phyloP scores from a whole-genome alignment of 2,888 invertebrate genomes.

The Melikaiella ostensackeni region DNA sequence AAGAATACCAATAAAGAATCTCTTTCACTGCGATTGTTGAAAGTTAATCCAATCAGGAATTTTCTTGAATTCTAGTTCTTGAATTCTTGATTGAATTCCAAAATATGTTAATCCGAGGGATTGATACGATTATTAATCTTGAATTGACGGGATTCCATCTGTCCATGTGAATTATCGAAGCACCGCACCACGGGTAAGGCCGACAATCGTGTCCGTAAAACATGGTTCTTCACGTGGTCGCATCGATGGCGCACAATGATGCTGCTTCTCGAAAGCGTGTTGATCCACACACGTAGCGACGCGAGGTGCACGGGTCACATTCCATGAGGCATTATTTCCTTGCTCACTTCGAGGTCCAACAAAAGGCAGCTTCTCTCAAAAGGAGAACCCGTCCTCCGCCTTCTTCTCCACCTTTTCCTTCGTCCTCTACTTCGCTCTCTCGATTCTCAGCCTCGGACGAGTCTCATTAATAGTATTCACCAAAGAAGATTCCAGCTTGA shows the following conservation, averaged over 20 bases:
- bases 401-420: conserved; percentile 47
- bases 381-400: conserved; percentile 59
- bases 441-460: conserved; percentile 44
- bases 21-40: too few relatives aligned
- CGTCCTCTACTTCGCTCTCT: conserved; percentile 35
- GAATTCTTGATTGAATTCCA: not conserved
- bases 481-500: conserved; percentile 65
- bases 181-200: conserved; percentile 44
- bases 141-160: conserved; percentile 47
- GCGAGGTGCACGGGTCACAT: conserved; percentile 75
- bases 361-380: conserved; percentile 71
- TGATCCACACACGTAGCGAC: conserved; percentile 62
- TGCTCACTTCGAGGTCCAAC: conserved; percentile 68
- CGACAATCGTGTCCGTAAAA: conserved; percentile 53
- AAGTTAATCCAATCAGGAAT: too few relatives aligned
- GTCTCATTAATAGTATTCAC: conserved; percentile 76
- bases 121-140: conserved; percentile 41
- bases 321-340: conserved; percentile 75
- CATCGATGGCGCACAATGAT: conserved; percentile 58
- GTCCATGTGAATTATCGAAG: conserved; percentile 55
- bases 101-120: conserved; percentile 39
- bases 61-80: too few relatives aligned
- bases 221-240: conserved; percentile 56
- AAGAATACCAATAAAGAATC: too few relatives aligned
- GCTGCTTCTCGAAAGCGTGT: conserved; percentile 60